Percentiles rank a stretch among this genome's conserved stretches.
Conservation (phyloP, 1,140 invertebrate species). For the Pseudomyrmex pallidus region DNA sequence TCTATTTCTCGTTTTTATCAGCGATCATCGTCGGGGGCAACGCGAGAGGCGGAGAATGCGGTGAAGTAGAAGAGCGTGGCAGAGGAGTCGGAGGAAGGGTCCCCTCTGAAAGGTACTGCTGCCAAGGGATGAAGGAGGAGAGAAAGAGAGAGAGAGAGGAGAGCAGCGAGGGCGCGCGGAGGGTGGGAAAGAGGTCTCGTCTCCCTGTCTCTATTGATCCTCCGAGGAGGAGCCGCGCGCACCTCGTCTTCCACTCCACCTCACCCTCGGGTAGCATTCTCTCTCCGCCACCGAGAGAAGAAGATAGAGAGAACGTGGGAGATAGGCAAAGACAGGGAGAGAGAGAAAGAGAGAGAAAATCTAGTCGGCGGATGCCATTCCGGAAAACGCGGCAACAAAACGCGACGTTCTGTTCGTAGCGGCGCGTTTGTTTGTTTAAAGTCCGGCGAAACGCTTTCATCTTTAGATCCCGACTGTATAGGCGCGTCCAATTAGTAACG, state of each 20-base stretch:
- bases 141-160: constrained; percentile 55
- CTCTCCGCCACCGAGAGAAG: constrained; percentile 40
- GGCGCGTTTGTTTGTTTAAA: constrained; percentile 17
- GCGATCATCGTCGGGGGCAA: constrained; percentile 49
- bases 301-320: constrained; percentile 57
- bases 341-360: constrained; percentile 42
- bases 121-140: constrained; percentile 69
- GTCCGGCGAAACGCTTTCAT: neutral
- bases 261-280: constrained; percentile 72
- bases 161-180: constrained; percentile 56
- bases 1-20: constrained; percentile 21
- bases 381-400: constrained; percentile 63
- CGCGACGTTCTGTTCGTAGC: constrained; percentile 33
- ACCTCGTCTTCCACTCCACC: constrained; percentile 81
- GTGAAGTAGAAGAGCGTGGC: constrained; percentile 69
- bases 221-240: constrained; percentile 83
- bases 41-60: constrained; percentile 66
- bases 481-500: constrained; percentile 15
- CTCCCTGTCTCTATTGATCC: constrained; percentile 86
- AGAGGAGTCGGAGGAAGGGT: constrained; percentile 64
- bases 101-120: constrained; percentile 67
- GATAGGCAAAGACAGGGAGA: constrained; percentile 32
- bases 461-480: neutral
- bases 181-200: constrained; percentile 82
- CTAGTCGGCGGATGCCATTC: constrained; percentile 59